A percentile compares a stretch with the other conserved stretches of the same genome.
These are phyloP conservation scores for Ochropleura leucogaster DNA, from an alignment of 2,888 invertebrate genomes.

Conservation along the genomic window DNA sequence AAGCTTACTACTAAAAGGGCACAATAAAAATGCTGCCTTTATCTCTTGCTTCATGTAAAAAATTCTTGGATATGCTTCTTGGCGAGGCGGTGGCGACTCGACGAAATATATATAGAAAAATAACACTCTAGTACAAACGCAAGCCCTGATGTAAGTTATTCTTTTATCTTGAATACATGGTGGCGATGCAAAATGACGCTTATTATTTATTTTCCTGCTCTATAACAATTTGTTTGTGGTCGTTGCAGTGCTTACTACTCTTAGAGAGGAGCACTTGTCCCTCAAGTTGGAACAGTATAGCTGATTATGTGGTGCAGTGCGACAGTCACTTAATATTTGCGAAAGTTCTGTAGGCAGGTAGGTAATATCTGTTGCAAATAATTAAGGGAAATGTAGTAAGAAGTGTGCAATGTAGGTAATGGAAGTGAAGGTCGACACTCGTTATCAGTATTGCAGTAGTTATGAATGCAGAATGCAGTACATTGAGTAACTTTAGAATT, in stretches of 20 bases:
- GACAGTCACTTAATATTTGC: constrained; percentile 11
- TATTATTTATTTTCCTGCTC: background rate
- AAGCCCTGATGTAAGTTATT: too few species aligned
- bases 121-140: too few species aligned
- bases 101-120: too few species aligned
- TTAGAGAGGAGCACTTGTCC: too few species aligned
- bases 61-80: too few species aligned
- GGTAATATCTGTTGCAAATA: constrained; percentile 25
- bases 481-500: constrained; percentile 35
- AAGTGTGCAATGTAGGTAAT: constrained; percentile 23
- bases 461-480: background rate
- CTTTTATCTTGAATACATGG: background rate
- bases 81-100: too few species aligned
- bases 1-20: too few species aligned
- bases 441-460: constrained; percentile 44
- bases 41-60: too few species aligned
- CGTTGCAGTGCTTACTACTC: too few species aligned
- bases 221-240: background rate
- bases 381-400: constrained; percentile 48
- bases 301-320: background rate
- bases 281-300: too few species aligned
- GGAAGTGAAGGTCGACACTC: constrained; percentile 33
- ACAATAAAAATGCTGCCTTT: too few species aligned
- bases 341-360: constrained; percentile 16
- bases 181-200: background rate